Percentiles rank a stretch among this genome's conserved stretches.
Conservation (phyloP, 2,888 invertebrate species). For the Pyralis farinalis region DNA sequence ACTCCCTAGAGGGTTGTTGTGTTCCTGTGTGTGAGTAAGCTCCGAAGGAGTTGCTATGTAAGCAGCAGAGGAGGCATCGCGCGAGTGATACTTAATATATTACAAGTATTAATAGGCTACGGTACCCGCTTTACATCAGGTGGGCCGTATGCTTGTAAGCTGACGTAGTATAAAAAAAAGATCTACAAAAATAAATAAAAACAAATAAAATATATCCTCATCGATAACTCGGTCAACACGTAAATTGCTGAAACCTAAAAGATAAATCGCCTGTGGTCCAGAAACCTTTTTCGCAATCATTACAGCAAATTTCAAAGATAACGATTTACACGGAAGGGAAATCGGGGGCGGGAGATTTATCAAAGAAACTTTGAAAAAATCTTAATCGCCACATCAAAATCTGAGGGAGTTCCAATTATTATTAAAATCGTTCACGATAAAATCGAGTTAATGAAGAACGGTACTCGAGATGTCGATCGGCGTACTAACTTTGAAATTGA, state of each 20-base stretch:
- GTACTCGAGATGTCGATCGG: slow-evolving; percentile 62
- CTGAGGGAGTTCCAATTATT: slow-evolving; percentile 65
- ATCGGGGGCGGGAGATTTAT: slow-evolving; percentile 46
- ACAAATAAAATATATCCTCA: too few relatives aligned
- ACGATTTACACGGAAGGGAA: slow-evolving; percentile 44
- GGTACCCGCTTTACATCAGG: too few relatives aligned
- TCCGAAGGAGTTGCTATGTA: too few relatives aligned
- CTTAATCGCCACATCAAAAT: slow-evolving; percentile 64
- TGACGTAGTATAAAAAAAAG: too few relatives aligned
- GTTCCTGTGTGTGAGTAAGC: too few relatives aligned
- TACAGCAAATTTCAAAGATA: slow-evolving; percentile 29
- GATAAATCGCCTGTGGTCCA: slow-evolving; percentile 10
- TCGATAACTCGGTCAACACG: too few relatives aligned
- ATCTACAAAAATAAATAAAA: too few relatives aligned
- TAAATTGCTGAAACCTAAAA: slow-evolving; percentile 10
- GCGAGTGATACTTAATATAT: too few relatives aligned
- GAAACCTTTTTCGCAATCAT: slow-evolving; percentile 18
- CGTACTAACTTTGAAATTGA: slow-evolving; percentile 64
- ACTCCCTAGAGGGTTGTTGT: too few relatives aligned
- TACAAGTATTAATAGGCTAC: too few relatives aligned
- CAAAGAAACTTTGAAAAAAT: slow-evolving; percentile 49
- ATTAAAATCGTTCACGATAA: slow-evolving; percentile 71
- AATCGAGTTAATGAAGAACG: slow-evolving; percentile 78
- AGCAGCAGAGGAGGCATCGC: too few relatives aligned
- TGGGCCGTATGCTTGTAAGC: too few relatives aligned